Percentiles rank a stretch among this genome's conserved stretches.
These are phyloP conservation scores for Gnathonemus longibarbis DNA, from an alignment of 2,113 vertebrate genomes.

Conservation along the genomic window DNA sequence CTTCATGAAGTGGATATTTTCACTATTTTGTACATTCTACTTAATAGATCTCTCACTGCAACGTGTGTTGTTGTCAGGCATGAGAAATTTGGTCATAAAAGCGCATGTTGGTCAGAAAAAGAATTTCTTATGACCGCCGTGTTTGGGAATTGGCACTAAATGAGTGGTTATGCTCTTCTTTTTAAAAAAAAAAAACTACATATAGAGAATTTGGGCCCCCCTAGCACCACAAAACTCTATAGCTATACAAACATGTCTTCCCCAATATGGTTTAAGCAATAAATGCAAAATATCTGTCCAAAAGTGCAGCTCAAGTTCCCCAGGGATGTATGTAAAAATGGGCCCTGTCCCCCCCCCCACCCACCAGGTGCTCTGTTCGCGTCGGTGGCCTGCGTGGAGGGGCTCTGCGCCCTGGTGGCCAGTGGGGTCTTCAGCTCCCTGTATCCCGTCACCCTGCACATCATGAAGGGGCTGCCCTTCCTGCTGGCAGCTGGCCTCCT, in stretches of 20 bases:
- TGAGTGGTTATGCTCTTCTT: background rate
- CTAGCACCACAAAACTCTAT: background rate
- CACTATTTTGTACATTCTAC: background rate
- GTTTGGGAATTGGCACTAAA: background rate
- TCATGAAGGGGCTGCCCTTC: slow-evolving; percentile 91
- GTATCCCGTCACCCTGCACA: slow-evolving; percentile 77
- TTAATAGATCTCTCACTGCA: background rate
- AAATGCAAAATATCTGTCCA: background rate
- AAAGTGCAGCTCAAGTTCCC: background rate
- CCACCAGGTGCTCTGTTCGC: slow-evolving; percentile 83
- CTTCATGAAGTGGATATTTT: background rate
- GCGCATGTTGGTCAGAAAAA: background rate
- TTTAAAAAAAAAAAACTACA: background rate
- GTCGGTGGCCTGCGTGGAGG: slow-evolving; percentile 77
- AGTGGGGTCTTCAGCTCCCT: slow-evolving; percentile 78
- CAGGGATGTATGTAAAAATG: background rate
- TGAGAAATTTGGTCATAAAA: background rate
- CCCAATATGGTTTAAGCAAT: background rate
- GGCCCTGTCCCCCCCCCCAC: background rate
- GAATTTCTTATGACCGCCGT: background rate
- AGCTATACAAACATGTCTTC: background rate
- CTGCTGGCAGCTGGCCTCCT: slow-evolving; percentile 77
- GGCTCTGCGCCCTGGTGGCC: slow-evolving; percentile 68
- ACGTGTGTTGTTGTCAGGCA: background rate
- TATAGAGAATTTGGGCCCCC: background rate